Base-by-base conservation (phyloP, 2,888 invertebrate genomes). In the Hedychridium roseum region DNA sequence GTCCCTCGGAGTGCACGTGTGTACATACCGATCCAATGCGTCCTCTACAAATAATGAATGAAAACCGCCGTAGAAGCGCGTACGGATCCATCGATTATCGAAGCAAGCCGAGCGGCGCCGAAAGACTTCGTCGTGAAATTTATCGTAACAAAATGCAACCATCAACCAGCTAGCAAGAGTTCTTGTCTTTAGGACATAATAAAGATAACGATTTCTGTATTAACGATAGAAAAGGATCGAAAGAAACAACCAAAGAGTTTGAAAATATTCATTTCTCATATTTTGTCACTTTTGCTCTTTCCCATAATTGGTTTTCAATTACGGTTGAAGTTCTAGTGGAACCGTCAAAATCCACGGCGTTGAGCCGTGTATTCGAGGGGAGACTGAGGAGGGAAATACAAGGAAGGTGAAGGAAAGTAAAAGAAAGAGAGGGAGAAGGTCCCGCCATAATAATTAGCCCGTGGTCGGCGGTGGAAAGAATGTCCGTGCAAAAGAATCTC, bases 1-100 rank as follows among this genome's bases (percentile, higher is more conserved):
- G 44, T 36, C 48, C 35, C 45, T 30, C 28, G 42, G 14, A 41
- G 32, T 28, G 54, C 56, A 51, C 58, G 53, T 47, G 54, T 54
- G 43, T 43, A 42, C 48, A 43, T 48, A 39, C 28, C 20, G 44
- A 21, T 38, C 15, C 30, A 23, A 43, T 18, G 38, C 37, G 32
- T 44, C 37, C 46, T 32, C 32, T 42, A 31, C 52, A 45, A 61
- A 56, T 51, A 53, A 56, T 39, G 35, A 45, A 18, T 43, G 32
- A 20, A 12, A 32, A 16, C 38, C 26, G 20, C 31, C 32, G 23
- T n/a, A n/a, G 31, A 20, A 53, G 28, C 35, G 15, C 27, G 34
- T 7, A 35, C 27, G 46, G 17, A 46, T 39, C 46, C 21, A 35
- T 20, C 30, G 47, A 49, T 49, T 49, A 40, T 27, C 17, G 28